Evolutionary conservation across 2,888 invertebrate genomes (phyloP), one percentile per base, ranked within the genome.

Genomic region (Rhagonycha lutea): DNA sequence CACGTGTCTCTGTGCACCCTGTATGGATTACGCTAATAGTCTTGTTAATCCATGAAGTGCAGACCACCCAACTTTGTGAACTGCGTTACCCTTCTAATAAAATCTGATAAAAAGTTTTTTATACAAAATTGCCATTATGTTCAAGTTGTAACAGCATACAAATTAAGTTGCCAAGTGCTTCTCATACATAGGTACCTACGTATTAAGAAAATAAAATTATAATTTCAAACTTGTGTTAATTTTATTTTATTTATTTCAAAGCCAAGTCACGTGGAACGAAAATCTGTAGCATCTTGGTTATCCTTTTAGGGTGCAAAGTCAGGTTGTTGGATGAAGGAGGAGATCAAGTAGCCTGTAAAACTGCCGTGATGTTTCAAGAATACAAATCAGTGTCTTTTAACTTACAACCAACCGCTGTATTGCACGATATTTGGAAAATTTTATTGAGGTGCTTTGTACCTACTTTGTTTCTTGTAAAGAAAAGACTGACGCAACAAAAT

Each of bases 11-110:
- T 80, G 70, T 83, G 83, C 82, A 82, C 82, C 79, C 81, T 77
- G 80, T 80, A 74, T 76, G 84, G 86, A 86, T 87, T 86, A 86
- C 84, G 84, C 86, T 87, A 87, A 87, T 87, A 87, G 86, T 86
- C 85, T 86, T 86, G 87, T 87, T 87, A 87, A 87, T 86, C 87
- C 86, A 82, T 81, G 74, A 78, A 76, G 74, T 70, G 74, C n/a
- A 29, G 75, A 61, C 78, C 78, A 76, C 78, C 78, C 78, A 72
- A 74, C 74, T 70, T 78, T 78, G 78, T 63, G 75, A 78, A 78
- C 72, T 65, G 47, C n/a, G 7, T 47, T 47, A 47, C 47, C 47
- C 47, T 12, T 11, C 14, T 28, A 28, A 23, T 63, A 5, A 24
- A 63, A 63, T 63, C 23, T 63, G 47, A 47, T 47, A 47, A 47